Evolutionary conservation across 2,888 invertebrate species (phyloP), one percentile per base, ranked within the genome.

Genomic region (Aelia acuminata): DNA sequence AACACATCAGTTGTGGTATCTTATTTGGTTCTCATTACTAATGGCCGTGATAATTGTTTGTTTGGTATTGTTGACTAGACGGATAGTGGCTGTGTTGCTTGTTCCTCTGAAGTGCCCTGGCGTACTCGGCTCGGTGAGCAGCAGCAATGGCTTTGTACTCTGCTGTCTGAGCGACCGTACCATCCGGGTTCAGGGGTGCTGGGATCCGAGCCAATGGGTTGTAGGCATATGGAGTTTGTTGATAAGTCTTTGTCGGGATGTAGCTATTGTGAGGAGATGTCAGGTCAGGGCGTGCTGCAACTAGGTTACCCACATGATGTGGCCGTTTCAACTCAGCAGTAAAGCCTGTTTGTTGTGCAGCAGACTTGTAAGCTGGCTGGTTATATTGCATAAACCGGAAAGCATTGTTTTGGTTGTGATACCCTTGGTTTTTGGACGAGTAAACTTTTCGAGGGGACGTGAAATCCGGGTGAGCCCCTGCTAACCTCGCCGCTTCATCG

Each of bases 181-280:
- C 88, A 18, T 88, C 88, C 26, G n/a, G 80, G 22, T 88, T 88
- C 3, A 88, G 80, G 22, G 88, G 88, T n/a, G 88, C 88, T 22
- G 85, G 86, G n/a, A 70, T 70, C 39, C 84, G 57, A 80, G 80
- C 39, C 0, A 35, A n/a, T 1, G 80, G 80, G 80, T 47, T 80
- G 43, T 80, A 43, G 22, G 22, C 4, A n/a, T 80, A 80, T 11
- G 43, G 39, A 13, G 22, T 15, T n/a, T 43, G 43, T 11, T 43
- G 11, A 43, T 75, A 11, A 43, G 22, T 1, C 18, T 70, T 70
- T 70, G 31, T 18, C 0, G 80, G 43, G 4, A 43, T 47, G 80
- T 80, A 80, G 18, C 5, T 80, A n/a, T 15, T 43, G 4, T 43
- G 43, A 43, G 7, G 7, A 22, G 43, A n/a, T 13, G 43, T 47